These are phyloP conservation scores for Sarcophaga bullata DNA, from an alignment of 1,140 invertebrate genomes.

Conservation along the genomic window DNA sequence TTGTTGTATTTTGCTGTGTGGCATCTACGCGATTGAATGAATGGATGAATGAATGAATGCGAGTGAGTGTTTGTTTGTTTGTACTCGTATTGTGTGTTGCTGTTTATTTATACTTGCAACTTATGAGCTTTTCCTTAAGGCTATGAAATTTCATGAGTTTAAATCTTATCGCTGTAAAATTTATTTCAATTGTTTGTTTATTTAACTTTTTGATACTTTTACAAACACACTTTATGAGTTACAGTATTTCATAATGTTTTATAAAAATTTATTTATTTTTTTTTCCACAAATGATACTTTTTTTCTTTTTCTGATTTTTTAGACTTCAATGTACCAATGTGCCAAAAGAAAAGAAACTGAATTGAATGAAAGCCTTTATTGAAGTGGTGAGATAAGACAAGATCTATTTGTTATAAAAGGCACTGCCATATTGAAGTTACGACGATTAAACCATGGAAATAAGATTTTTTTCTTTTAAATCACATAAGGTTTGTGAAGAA, in stretches of 20 bases:
- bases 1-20: background rate
- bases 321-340: too few species aligned
- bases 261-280: background rate
- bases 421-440: background rate
- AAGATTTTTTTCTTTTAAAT: background rate
- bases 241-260: background rate
- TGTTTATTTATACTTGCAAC: conserved; percentile 2
- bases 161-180: conserved; percentile 34
- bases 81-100: background rate
- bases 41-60: background rate
- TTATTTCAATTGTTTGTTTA: conserved; percentile 36
- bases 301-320: too few species aligned
- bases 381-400: background rate
- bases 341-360: too few species aligned
- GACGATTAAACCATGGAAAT: background rate
- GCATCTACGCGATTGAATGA: background rate
- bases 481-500: background rate
- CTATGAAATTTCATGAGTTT: conserved; percentile 40
- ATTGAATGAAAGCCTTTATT: background rate
- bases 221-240: conserved; percentile 22
- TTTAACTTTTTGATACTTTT: conserved; percentile 23
- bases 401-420: background rate
- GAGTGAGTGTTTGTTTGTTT: background rate
- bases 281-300: background rate
- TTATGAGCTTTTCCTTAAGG: conserved; percentile 38